A percentile compares a stretch with the other conserved stretches of the same genome.
These are phyloP conservation scores for Crocallis elinguaria DNA, from an alignment of 2,888 invertebrate genomes.

Conservation along the genomic window DNA sequence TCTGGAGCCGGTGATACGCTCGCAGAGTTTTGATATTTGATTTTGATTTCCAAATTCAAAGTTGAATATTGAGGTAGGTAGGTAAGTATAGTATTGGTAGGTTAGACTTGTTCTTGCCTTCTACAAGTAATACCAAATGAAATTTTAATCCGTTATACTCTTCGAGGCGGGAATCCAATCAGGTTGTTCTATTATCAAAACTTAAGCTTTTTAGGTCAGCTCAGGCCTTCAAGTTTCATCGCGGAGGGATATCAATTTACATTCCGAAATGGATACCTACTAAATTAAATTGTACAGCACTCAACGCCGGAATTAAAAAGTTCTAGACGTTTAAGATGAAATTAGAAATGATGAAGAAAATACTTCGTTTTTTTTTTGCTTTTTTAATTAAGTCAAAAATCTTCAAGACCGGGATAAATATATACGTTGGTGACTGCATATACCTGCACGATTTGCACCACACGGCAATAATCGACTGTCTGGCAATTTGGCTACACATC, in stretches of 20 bases:
- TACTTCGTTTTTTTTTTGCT: too few relatives aligned
- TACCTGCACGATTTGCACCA: too few relatives aligned
- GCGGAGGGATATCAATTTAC: slow-evolving; percentile 34
- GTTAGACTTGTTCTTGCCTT: background rate
- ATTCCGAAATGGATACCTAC: slow-evolving; percentile 12
- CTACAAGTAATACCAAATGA: background rate
- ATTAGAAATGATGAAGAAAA: background rate
- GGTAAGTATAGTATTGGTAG: too few relatives aligned
- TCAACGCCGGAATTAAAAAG: background rate
- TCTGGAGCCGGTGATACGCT: slow-evolving; percentile 19
- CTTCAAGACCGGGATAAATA: background rate
- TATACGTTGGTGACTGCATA: too few relatives aligned
- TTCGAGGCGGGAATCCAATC: slow-evolving; percentile 18
- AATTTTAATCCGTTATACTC: background rate
- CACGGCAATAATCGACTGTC: too few relatives aligned
- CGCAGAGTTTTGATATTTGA: slow-evolving; percentile 17
- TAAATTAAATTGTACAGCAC: background rate
- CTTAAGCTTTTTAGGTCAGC: slow-evolving; percentile 3
- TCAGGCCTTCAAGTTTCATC: slow-evolving; percentile 17
- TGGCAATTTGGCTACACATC: too few relatives aligned
- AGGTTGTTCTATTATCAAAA: slow-evolving; percentile 17
- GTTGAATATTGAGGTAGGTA: too few relatives aligned
- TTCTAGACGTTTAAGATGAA: background rate
- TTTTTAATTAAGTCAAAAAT: background rate
- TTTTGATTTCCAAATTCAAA: background rate